Evolutionary conservation across 2,113 vertebrate genomes (phyloP).

Genomic region (Geothlypis trichas): DNA sequence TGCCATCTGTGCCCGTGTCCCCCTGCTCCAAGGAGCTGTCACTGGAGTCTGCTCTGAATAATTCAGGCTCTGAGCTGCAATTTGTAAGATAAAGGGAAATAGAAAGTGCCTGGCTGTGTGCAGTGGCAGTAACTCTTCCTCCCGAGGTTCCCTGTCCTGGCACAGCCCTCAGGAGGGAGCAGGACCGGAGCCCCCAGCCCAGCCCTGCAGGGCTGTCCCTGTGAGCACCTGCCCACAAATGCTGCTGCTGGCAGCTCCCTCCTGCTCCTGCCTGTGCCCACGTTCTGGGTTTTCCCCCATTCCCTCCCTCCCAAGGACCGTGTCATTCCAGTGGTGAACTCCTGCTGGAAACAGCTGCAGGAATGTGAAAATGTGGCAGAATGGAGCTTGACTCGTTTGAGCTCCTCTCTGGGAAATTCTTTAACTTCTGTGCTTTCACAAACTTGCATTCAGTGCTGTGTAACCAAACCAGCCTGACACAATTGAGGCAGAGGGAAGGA

Average conservation of each 20-base stretch:
- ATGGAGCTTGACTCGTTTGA: background rate
- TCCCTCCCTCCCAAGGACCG: accelerated
- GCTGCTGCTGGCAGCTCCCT: background rate
- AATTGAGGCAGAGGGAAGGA: background rate
- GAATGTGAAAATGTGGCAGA: background rate
- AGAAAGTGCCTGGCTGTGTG: background rate
- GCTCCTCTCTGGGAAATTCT: background rate
- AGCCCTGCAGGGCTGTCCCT: accelerated
- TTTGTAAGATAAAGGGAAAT: background rate
- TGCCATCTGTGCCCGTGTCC: background rate
- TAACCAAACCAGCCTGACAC: background rate
- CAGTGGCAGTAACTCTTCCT: background rate
- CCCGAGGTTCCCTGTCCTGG: background rate
- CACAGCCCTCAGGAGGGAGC: background rate
- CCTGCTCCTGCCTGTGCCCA: accelerated
- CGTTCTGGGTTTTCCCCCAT: accelerated
- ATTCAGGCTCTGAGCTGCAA: conserved; percentile 23
- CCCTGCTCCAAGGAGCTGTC: conserved; percentile 3
- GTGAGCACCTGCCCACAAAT: accelerated
- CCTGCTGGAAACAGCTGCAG: background rate
- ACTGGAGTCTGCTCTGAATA: conserved; percentile 12
- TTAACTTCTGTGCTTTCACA: background rate
- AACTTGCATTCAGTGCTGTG: background rate
- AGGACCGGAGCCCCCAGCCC: background rate
- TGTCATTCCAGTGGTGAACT: background rate